Evolutionary conservation across 2,888 invertebrate species (phyloP), one percentile per base, ranked within the genome.

Genomic region (Drosophila merina): DNA sequence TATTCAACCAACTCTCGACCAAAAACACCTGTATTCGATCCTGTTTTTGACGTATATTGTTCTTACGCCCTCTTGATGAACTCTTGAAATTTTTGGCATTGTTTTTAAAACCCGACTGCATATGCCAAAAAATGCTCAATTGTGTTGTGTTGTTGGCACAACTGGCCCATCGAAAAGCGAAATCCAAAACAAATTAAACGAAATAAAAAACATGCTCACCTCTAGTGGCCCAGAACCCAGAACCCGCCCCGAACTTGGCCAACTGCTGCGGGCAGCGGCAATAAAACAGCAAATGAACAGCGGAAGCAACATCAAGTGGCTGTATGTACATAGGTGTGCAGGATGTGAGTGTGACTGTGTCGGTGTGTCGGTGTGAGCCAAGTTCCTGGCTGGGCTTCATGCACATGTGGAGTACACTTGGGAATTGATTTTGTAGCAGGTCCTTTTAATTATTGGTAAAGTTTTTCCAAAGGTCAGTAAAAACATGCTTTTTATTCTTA

Each of bases 281-380:
- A 84, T 86, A 86, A 83, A 86, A 84, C 81, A 75, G 72, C 76
- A 86, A 86, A 86, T 81, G 83, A 86, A 86, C 85, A 86, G 82
- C 82, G 87, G 82, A 86, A 84, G 76, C 64, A 74, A 86, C 86
- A 67, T 76, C 68, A 75, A 83, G 78, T 84, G 78, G 74, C 75
- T 62, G 57, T 76, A 28, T 28, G 28, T 28, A 28, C 28, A 28
- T 28, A 47, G 36, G 63, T 48, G 66, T 62, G 25, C 20, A 4
- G 20, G 31, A 30, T 6, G 12, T 3, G 40, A 14, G 20, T 14
- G 14, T 14, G 1, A 12, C 7, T 14, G 12, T 40, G 48, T n/a
- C n/a, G 49, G 54, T 74, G 79, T 66, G 75, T 74, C 45, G 57
- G 48, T 31, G 57, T 45, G 56, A 28, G 68, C 48, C 57, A 57